These are phyloP conservation scores for Orgyia antiqua DNA, from an alignment of 2,888 invertebrate genomes.

Conservation along the genomic window DNA sequence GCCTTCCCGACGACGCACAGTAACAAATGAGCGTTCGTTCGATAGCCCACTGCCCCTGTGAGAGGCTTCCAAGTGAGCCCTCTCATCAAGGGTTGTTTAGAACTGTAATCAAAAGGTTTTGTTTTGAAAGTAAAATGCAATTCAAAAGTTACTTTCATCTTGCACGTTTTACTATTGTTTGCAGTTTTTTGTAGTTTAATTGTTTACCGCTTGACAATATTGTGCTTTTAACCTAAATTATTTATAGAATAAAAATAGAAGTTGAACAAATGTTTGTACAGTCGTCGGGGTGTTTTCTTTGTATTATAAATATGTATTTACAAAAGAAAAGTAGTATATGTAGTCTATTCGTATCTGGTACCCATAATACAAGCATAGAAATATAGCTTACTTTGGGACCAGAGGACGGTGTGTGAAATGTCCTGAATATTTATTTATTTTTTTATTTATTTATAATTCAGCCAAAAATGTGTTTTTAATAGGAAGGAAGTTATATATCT, in stretches of 20 bases:
- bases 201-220: conserved; percentile 20
- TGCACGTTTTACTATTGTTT: conserved; percentile 19
- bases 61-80: conserved; percentile 53
- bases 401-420: no score
- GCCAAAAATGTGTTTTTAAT: no score
- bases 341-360: no score
- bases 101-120: conserved; percentile 32
- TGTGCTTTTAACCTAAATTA: conserved; percentile 5
- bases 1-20: conserved; percentile 55
- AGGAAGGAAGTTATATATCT: no score
- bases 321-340: no score
- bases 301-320: no score
- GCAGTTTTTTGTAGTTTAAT: conserved; percentile 16
- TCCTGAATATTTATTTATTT: no score
- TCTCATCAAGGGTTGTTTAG: conserved; percentile 60
- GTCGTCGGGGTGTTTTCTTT: no score
- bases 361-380: no score
- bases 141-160: conserved; percentile 14
- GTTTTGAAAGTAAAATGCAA: conserved; percentile 27
- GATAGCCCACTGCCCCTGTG: conserved; percentile 77
- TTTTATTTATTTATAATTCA: no score
- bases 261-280: no score
- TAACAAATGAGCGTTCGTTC: conserved; percentile 72
- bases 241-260: not conserved
- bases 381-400: no score